Evolutionary conservation across 2,888 invertebrate species (phyloP), one percentile per base, ranked within the genome.

Genomic region (Athrips mouffetella): DNA sequence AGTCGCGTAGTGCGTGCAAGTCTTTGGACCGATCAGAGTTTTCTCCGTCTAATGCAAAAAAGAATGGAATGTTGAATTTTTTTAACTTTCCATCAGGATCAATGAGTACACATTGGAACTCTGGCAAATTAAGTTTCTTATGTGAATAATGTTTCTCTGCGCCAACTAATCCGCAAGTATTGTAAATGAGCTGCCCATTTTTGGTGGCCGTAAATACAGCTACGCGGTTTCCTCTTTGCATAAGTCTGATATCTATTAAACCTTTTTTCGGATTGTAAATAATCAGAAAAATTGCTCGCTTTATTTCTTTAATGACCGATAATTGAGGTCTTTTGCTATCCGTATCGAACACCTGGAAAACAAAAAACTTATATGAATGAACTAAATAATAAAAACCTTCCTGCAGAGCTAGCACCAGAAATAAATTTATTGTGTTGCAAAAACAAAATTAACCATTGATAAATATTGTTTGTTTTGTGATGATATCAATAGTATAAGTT

Each of bases 261-360:
- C 98, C 98, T 73, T 97, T 92, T 59, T 95, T 94, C 0, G 98
- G 96, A 4, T 97, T 96, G 79, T 98, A 98, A 55, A 99, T 96
- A 1, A 96, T 93, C 47, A 99, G 88, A 77, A 98, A 99, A 42
- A 96, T 85, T 0, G 93, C 93, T 49, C 92, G 89, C 62, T 91
- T 89, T 29, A 91, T 81, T 50, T 87, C 82, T 67, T 86, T 87
- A 3, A 85, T 70, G 3, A 78, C 67, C 1, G 82, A 76, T 8
- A 85, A 66, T 44, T 82, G 83, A 1, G 81, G 85, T 56, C 80
- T 84, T 61, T 82, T 88, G 31, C 72, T 76, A 45, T 82, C 82
- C 29, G 76, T 71, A 56, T 89, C 88, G 57, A 88, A 86, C 47
- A 88, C 75, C 89, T 89, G 70, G 20, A 76, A 80, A 47, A 53